Base-by-base conservation (phyloP, 2,888 invertebrate genomes). In the Alloplasta piceator region DNA sequence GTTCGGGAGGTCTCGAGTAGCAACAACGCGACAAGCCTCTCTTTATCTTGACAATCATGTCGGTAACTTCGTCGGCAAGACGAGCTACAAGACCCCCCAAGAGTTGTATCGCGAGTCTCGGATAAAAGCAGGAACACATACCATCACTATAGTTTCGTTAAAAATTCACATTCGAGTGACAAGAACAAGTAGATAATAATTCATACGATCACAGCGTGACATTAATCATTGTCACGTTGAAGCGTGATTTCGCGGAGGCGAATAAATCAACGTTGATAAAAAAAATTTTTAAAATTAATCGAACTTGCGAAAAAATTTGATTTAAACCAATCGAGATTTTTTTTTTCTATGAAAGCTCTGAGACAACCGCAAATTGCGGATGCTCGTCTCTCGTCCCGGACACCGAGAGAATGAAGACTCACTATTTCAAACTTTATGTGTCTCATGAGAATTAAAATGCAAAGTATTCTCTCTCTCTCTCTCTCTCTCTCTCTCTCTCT, bases 71-170 rank as follows among this genome's bases (percentile, higher is more conserved):
- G 78, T 90, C 90, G 41, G 86, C 87, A 38, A 91, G 80, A 61
- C 91, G 88, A 50, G 71, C 80, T 26, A 87, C 87, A 55, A 91
- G 84, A 75, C 91, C 91, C 73, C 88, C 88, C 66, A 91, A 77
- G 76, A 91, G 87, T 86, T 90, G 90, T 78, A 83, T 85, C 66
- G 85, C 85, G 72, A 91, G 80, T 83, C 90, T 88, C 75, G 91
- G 80, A 87, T 91, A 91, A 78, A 91, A 91, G 70, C 90, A 91
- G 84, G 89, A 90, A 85, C 90, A 89, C 89, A 90, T 90, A 87
- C 88, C 88, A 89, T 88, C 82, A 83, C 87, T 81, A 26, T 26
- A 26, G 26, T 26, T 26, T 26, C 26, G 26, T 26, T 26, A 26
- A 52, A 77, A 50, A 73, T 81, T 9, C 72, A 77, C 73, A 56